These are phyloP conservation scores for Rhinolophus sinicus DNA, from an alignment of 2,113 vertebrate genomes.

Conservation along the genomic window DNA sequence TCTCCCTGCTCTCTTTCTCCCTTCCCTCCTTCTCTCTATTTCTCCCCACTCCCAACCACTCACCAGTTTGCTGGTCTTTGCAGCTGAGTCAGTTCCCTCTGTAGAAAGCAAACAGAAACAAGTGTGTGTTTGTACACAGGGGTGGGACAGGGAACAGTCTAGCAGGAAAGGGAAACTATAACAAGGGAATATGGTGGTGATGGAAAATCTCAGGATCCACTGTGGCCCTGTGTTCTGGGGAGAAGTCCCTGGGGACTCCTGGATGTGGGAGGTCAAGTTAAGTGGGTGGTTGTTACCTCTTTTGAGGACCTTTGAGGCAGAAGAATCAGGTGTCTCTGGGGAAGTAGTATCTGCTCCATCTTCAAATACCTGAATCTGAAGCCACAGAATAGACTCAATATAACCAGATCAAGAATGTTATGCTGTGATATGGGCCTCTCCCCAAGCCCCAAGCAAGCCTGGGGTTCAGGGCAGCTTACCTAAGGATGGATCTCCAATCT, in stretches of 20 bases:
- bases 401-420: not conserved
- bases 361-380: conserved; percentile 96
- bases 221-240: not conserved
- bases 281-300: conserved; percentile 86
- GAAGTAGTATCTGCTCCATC: conserved; percentile 96
- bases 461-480: not conserved
- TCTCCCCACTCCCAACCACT: conserved; percentile 81
- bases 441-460: not conserved
- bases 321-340: conserved; percentile 94
- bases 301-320: conserved; percentile 91
- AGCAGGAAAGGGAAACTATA: not conserved
- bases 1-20: not conserved
- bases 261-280: not conserved
- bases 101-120: conserved; percentile 70
- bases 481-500: not conserved
- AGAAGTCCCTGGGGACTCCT: not conserved
- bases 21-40: not conserved
- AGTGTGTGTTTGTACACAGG: not conserved
- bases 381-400: conserved; percentile 57
- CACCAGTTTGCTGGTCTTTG: conserved; percentile 92
- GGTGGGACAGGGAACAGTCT: not conserved
- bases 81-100: conserved; percentile 84
- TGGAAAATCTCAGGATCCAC: not conserved
- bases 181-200: not conserved
- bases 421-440: not conserved